Evolutionary conservation across 2,113 vertebrate genomes (phyloP).

Genomic region (Haemorhous mexicanus): DNA sequence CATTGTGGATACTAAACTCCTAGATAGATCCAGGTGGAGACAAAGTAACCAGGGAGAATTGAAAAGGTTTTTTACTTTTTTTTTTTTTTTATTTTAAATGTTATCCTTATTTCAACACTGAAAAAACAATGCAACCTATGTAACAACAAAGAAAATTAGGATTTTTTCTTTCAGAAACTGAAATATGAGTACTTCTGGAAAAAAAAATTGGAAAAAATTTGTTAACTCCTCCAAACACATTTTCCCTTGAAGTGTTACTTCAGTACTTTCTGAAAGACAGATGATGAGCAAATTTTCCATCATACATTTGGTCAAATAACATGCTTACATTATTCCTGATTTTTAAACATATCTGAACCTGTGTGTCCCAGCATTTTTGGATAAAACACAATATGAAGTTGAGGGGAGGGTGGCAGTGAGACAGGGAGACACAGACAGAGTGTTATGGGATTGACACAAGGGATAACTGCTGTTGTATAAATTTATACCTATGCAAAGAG

Average conservation of each 20-base stretch:
- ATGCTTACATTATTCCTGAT: not conserved
- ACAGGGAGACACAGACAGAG: not conserved
- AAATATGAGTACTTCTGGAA: not conserved
- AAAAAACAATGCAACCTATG: not conserved
- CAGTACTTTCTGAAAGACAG: not conserved
- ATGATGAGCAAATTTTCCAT: not conserved
- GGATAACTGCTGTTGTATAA: not conserved
- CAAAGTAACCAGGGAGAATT: not conserved
- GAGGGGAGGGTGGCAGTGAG: fast-evolving
- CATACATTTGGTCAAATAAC: not conserved
- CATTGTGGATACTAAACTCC: not conserved
- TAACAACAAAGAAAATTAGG: not conserved
- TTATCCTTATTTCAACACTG: not conserved
- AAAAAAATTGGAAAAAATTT: fast-evolving
- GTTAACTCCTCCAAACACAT: not conserved
- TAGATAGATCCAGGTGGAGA: not conserved
- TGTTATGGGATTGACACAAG: not conserved
- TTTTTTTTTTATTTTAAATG: not conserved
- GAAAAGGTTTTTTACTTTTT: not conserved
- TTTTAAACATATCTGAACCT: not conserved
- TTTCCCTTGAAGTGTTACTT: not conserved
- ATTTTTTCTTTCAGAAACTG: not conserved
- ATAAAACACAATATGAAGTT: not conserved
- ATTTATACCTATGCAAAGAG: not conserved
- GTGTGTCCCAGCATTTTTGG: not conserved